phyloP scores from a whole-genome alignment of 2,113 vertebrate species.

The Elgaria multicarinata region DNA sequence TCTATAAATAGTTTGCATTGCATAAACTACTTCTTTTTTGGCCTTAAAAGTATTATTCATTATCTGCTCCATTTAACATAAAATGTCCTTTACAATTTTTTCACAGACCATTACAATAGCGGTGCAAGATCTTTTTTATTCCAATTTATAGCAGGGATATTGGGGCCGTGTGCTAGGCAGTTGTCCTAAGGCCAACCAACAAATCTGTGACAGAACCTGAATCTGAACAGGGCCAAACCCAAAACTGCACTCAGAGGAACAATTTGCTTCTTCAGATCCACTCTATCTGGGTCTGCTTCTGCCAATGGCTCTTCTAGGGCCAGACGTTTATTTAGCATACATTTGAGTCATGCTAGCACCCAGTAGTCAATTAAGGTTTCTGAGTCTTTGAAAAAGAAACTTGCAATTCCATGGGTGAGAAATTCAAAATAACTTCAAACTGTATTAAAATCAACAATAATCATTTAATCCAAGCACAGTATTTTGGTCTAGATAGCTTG shows the following conservation, averaged over 20 bases:
- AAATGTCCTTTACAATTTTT: neutral
- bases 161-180: neutral
- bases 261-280: neutral
- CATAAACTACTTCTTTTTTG: neutral
- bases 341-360: neutral
- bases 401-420: neutral
- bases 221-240: neutral
- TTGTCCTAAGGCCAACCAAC: neutral
- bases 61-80: neutral
- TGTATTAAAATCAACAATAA: constrained; percentile 3
- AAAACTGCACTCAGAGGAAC: neutral
- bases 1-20: neutral
- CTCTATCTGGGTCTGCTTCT: neutral
- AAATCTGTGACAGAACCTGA: neutral
- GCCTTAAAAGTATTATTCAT: neutral
- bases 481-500: constrained; percentile 58
- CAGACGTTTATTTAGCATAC: neutral
- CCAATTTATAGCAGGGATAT: neutral
- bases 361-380: neutral
- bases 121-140: neutral
- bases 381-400: neutral
- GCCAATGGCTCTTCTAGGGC: neutral
- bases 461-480: constrained; percentile 55
- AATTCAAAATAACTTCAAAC: neutral
- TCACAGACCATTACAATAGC: neutral